A percentile compares a stretch with the other conserved stretches of the same genome.
Conservation (phyloP, 2,797 vertebrate species). For the Gila robusta region DNA sequence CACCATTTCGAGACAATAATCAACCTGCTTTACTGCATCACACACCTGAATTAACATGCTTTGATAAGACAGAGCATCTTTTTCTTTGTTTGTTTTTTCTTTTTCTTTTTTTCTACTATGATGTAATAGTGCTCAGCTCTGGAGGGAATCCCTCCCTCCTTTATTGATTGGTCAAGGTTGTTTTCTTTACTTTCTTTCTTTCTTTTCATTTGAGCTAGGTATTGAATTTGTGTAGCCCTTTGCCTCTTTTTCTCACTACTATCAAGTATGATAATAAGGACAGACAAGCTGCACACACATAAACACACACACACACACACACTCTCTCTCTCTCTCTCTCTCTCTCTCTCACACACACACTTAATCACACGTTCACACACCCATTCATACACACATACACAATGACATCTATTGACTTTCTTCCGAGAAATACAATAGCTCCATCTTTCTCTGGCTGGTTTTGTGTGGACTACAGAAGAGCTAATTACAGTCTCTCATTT, state of each 20-base stretch:
- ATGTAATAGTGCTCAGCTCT: conserved; percentile 30
- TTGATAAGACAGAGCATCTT: neutral
- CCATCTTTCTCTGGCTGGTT: conserved; percentile 44
- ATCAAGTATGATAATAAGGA: conserved; percentile 44
- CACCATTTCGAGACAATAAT: neutral
- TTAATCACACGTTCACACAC: conserved; percentile 31
- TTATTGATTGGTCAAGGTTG: conserved; percentile 43
- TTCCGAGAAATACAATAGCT: conserved; percentile 47
- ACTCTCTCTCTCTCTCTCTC: neutral
- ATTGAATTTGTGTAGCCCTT: conserved; percentile 48
- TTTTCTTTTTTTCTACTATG: conserved; percentile 8
- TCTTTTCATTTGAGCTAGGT: conserved; percentile 28
- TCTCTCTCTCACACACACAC: neutral
- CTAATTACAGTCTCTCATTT: conserved; percentile 51
- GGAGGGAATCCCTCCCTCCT: conserved; percentile 50
- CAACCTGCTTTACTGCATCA: neutral
- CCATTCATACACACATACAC: conserved; percentile 56
- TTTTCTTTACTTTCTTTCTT: neutral
- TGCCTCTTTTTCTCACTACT: conserved; percentile 18
- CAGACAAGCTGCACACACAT: conserved; percentile 36
- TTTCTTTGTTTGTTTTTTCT: conserved; percentile 15
- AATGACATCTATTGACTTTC: conserved; percentile 54
- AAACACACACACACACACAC: conserved; percentile 49
- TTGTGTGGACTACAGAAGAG: conserved; percentile 38
- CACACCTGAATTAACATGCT: conserved; percentile 12